Evolutionary conservation across 2,888 invertebrate genomes (phyloP).

Genomic region (Melanostoma mellinum): DNA sequence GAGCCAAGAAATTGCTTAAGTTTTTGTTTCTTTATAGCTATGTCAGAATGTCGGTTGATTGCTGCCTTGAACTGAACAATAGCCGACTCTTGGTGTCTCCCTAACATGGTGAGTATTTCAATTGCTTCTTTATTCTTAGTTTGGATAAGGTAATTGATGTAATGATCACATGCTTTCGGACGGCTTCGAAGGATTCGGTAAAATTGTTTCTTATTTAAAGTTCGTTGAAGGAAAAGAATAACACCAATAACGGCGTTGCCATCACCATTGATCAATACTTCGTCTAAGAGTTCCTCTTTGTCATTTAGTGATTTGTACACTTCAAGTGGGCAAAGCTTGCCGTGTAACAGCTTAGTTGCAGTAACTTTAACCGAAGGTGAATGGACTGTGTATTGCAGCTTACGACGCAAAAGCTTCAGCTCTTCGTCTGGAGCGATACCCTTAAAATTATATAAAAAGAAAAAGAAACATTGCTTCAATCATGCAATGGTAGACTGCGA

Average conservation of each 20-base stretch:
- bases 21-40: constrained; percentile 78
- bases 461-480: too few relatives aligned
- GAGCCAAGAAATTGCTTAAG: constrained; percentile 76
- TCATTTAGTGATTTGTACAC: constrained; percentile 85
- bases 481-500: too few relatives aligned
- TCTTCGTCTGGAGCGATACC: constrained; percentile 81
- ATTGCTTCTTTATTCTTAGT: constrained; percentile 87
- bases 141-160: constrained; percentile 88
- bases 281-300: constrained; percentile 88
- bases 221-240: constrained; percentile 88
- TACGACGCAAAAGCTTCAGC: constrained; percentile 78
- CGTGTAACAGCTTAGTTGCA: constrained; percentile 82
- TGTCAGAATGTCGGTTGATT: constrained; percentile 76
- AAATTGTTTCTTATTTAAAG: constrained; percentile 88
- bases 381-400: constrained; percentile 74
- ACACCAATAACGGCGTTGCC: constrained; percentile 88
- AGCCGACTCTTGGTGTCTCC: constrained; percentile 86
- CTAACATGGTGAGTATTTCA: constrained; percentile 88
- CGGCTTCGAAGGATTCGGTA: constrained; percentile 87
- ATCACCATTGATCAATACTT: constrained; percentile 87
- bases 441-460: constrained; percentile 76
- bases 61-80: constrained; percentile 81
- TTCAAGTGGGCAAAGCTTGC: constrained; percentile 83
- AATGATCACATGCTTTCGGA: constrained; percentile 88
- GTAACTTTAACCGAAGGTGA: constrained; percentile 78